Base-by-base conservation (phyloP, 2,113 vertebrate species). In the Pagrus major region DNA sequence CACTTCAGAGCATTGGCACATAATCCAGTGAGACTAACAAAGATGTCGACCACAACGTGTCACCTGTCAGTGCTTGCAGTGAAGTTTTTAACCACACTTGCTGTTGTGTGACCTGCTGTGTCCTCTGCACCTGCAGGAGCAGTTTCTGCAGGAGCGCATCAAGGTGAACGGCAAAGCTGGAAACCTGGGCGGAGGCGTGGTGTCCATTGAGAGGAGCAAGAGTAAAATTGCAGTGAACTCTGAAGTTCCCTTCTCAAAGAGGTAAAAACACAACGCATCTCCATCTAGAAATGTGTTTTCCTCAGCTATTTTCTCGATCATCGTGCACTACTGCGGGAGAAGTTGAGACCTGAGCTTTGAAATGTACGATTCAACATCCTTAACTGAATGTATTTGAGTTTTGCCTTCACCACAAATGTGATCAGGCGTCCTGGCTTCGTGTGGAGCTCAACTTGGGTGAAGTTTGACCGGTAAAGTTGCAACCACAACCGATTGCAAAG, bases 161-260 rank as follows among this genome's bases (percentile, higher is more conserved):
- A 99, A 99, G 85, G 98, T 99, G 80, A 99, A 99, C 0, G 98
- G 98, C 14, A 99, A 99, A 84, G 97, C 97, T 0, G 98, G 98
- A 29, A 98, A 96, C 81, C 94, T 99, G 0, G 98, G 98, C 0
- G 97, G 97, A 6, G 97, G 97, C 0, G 97, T 96, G 9, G 97
- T 99, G 63, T 97, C 97, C 85, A 98, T 99, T 0, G 98, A 99
- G 68, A 95, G 98, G 76, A 99, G 97, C 95, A 99, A 99, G 93
- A 99, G 97, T 92, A 99, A 98, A 93, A 99, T 99, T 51, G 95
- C 97, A 0, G 97, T 99, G 59, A 97, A 96, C 0, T 99, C 98
- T 0, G 98, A 99, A 90, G 96, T 99, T 78, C 97, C 98, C 0
- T 99, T 99, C 89, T 99, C 98, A 42, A 99, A 99, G 94, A 98